Evolutionary conservation across 2,888 invertebrate species (phyloP), one percentile per base, ranked within the genome.

Genomic region (Ashinkailepas kermadecensis): DNA sequence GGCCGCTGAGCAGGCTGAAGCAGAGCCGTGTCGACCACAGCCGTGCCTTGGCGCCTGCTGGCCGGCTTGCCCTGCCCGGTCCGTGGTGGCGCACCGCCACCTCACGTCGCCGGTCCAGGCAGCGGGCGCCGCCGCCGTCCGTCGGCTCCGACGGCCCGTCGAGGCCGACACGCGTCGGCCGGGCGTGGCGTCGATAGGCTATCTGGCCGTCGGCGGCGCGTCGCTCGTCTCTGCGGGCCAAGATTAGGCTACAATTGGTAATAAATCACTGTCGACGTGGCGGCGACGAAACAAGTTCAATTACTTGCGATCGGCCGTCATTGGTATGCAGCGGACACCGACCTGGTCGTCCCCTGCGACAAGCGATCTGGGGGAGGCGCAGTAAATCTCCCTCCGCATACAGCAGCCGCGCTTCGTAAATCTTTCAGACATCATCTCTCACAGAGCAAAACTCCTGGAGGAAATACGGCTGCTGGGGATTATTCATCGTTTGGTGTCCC

Each of bases 241-340:
- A 74, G 74, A 74, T 74, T 74, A 74, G 74, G 74, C 74, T 56
- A 74, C 74, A 74, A 74, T 74, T 74, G 74, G 74, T 74, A 54
- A 74, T 74, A 74, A 74, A 74, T 74, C 74, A 74, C 54, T 74
- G 74, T 74, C 74, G 74, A 74, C 74, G 54, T 15, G 74, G 54
- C 74, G 74, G 23, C 74, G 74, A 74, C 74, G 74, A 74, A 74
- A 74, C 74, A 74, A 74, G 74, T 74, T 74, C 74, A 74, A 74
- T 74, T 74, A 74, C 74, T 54, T 54, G 56, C 74, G 74, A 74
- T 74, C 74, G 74, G 56, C 54, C 54, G 74, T 74, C 74, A 54
- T 74, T 74, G 74, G 74, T 56, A 74, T 74, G 74, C 74, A 54
- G 74, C 10, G 18, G 56, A 56, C 74, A 56, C 13, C 11, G 15